Evolutionary conservation across 2,113 vertebrate genomes (phyloP).

Genomic region (Bufo gargarizans): DNA sequence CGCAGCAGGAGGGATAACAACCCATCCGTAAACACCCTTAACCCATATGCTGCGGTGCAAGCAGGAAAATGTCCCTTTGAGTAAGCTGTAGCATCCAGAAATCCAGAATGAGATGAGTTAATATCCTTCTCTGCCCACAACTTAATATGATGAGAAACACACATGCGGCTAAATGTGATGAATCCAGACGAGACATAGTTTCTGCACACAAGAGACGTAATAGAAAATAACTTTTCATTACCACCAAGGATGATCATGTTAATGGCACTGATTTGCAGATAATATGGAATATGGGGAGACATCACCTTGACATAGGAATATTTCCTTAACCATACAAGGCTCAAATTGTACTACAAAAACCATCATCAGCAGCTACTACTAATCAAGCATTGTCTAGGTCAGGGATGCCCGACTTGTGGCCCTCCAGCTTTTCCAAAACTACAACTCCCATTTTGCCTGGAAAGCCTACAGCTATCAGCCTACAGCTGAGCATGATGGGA

Average conservation of each 20-base stretch:
- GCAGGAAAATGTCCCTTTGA: not conserved
- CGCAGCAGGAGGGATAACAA: conserved; percentile 69
- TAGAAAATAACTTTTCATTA: not conserved
- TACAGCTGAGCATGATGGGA: no score
- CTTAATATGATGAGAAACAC: conserved; percentile 16
- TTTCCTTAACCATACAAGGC: not conserved
- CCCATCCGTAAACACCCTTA: conserved; percentile 53
- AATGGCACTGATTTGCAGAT: not conserved
- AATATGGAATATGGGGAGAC: not conserved
- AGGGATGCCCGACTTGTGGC: no score
- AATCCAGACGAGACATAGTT: not conserved
- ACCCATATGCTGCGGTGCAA: conserved; percentile 30
- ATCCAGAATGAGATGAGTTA: conserved; percentile 17
- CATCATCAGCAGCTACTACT: no score
- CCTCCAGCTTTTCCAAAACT: no score
- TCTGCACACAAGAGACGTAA: not conserved
- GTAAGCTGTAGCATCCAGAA: not conserved
- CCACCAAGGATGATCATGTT: not conserved
- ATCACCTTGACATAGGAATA: not conserved
- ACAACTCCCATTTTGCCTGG: no score
- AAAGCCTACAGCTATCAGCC: no score
- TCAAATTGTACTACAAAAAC: not conserved
- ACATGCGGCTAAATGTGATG: not conserved
- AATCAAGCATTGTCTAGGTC: not conserved
- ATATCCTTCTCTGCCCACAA: not conserved